Evolutionary conservation across 2,888 invertebrate species (phyloP).

Genomic region (Sepioteuthis lessoniana): DNA sequence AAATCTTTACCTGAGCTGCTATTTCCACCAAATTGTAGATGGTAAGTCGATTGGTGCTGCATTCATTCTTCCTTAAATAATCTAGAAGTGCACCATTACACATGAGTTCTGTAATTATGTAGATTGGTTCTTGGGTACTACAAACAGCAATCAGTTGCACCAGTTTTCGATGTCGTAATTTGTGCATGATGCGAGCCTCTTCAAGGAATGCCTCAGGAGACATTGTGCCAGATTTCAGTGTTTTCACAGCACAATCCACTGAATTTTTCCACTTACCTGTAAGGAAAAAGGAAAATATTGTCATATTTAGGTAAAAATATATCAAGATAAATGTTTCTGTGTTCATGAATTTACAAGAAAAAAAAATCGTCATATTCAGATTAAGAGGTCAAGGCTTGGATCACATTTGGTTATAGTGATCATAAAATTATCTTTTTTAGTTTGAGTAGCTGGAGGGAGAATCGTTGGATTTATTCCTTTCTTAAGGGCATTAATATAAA

Average conservation of each 20-base stretch:
- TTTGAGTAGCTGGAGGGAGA: too few species aligned
- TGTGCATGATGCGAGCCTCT: conserved; percentile 79
- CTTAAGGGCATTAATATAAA: too few species aligned
- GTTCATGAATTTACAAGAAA: background rate
- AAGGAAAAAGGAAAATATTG: background rate
- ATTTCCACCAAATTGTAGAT: conserved; percentile 86
- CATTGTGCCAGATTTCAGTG: conserved; percentile 93
- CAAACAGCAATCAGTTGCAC: conserved; percentile 96
- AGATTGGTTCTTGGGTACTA: conserved; percentile 88
- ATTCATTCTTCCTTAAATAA: conserved; percentile 89
- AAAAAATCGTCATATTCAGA: too few species aligned
- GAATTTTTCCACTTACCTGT: conserved; percentile 90
- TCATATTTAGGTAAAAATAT: background rate
- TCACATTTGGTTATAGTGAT: too few species aligned
- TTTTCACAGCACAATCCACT: conserved; percentile 98
- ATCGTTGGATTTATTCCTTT: too few species aligned
- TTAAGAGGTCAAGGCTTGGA: too few species aligned
- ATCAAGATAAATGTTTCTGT: background rate
- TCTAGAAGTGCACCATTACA: conserved; percentile 94
- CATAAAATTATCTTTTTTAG: too few species aligned
- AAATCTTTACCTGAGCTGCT: conserved; percentile 85
- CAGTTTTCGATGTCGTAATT: conserved; percentile 79
- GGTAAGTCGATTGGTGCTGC: conserved; percentile 86
- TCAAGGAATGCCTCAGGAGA: conserved; percentile 96
- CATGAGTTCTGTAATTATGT: conserved; percentile 95